Evolutionary conservation across 2,113 vertebrate genomes (phyloP), one percentile per base, ranked within the genome.

Genomic region (Coryphaenoides rupestris): DNA sequence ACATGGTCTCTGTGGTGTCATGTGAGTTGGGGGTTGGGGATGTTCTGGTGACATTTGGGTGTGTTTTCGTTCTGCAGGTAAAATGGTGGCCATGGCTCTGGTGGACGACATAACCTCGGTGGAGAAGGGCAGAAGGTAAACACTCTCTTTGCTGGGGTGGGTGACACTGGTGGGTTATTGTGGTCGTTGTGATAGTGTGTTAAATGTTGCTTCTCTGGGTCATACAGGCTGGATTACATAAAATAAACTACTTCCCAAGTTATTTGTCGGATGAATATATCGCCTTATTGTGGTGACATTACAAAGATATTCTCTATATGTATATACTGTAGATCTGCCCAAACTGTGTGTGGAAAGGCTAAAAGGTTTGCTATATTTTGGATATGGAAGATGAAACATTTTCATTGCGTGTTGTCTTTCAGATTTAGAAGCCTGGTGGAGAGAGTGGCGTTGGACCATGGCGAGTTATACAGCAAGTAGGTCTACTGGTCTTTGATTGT

Each of bases 391-490:
- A 40, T 40, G 2, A 40, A 40, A 10, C 0, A 40, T 40, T 40
- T 40, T 40, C 33, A 40, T 12, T 40, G 9, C 33, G 13, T 40
- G 54, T 74, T 56, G 40, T 9, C 61, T 19, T 71, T 5, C 75
- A 98, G 96, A 70, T 89, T 92, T 26, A 97, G 94, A 68, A 74
- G 83, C 55, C 71, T 98, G 71, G 84, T 96, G 87, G 91, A 96
- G 73, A 92, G 87, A 63, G 91, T 95, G 63, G 91, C 96, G 14
- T 86, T 82, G 65, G 91, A 95, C 73, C 90, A 95, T 76, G 91
- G 86, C 81, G 90, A 93, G 6, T 81, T 84, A 19, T 97, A 94
- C 84, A 90, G 92, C 78, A 93, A 92, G 96, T 98, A 62, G 53
- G 78, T 62, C 24, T 67, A 46, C 21, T 26, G 15, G 21, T 62